phyloP scores from a whole-genome alignment of 2,113 vertebrate genomes.

The Turdus rufiventris region DNA sequence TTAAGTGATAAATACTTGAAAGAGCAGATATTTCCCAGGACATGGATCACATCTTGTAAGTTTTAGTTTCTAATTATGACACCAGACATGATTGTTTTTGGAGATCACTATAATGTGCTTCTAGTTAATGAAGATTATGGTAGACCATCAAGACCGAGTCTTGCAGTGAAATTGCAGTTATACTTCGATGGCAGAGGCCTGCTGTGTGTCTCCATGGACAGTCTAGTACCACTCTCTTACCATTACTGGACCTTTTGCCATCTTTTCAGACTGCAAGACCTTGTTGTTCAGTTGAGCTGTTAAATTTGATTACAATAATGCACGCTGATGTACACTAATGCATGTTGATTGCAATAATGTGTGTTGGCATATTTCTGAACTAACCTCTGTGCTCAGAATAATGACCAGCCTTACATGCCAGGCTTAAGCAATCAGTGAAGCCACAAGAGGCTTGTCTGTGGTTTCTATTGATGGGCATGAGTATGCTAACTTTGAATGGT shows the following conservation, averaged over 20 bases:
- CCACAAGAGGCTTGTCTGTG: not conserved
- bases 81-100: not conserved
- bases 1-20: not conserved
- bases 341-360: not conserved
- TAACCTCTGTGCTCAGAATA: not conserved
- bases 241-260: not conserved
- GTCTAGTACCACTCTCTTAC: not conserved
- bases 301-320: not conserved
- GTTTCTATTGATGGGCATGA: not conserved
- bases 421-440: not conserved
- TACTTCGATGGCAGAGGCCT: not conserved
- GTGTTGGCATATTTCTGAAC: not conserved
- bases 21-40: not conserved
- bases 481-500: not conserved
- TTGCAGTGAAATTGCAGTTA: not conserved
- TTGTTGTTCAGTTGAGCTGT: not conserved
- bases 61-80: not conserved
- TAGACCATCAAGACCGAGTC: not conserved
- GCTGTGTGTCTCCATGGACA: fast-evolving
- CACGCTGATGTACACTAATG: fast-evolving
- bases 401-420: not conserved
- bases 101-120: not conserved
- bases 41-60: not conserved
- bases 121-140: not conserved
- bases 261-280: not conserved